phyloP scores from a whole-genome alignment of 2,113 vertebrate species.

The Tichodroma muraria region DNA sequence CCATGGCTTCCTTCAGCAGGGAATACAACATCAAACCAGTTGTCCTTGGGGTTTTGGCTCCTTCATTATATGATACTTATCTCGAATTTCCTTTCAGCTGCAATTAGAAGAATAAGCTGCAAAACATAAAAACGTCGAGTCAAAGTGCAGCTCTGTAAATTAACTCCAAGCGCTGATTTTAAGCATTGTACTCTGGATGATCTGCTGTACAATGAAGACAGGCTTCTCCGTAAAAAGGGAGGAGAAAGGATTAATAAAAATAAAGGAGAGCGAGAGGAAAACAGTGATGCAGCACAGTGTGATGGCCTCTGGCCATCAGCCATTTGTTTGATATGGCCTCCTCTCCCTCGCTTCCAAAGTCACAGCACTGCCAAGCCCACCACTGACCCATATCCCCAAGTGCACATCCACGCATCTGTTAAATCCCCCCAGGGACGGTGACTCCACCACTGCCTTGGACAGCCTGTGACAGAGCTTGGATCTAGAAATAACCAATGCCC shows the following conservation, averaged over 20 bases:
- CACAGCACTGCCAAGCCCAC: not conserved
- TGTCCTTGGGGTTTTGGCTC: constrained; percentile 21
- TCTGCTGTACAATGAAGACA: constrained; percentile 1
- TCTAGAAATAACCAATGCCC: not conserved
- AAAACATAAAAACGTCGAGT: constrained; percentile 42
- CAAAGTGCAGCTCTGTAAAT: constrained; percentile 57
- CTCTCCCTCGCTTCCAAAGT: not conserved
- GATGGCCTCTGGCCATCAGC: not conserved
- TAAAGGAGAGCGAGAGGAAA: not conserved
- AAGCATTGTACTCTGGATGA: not conserved
- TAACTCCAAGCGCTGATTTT: not conserved
- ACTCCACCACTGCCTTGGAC: not conserved
- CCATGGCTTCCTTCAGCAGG: not conserved
- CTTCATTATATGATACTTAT: constrained; percentile 44
- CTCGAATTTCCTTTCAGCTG: constrained; percentile 46
- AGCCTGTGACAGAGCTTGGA: not conserved
- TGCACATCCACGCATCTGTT: not conserved
- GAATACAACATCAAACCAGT: constrained; percentile 16
- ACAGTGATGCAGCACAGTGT: not conserved
- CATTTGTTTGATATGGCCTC: not conserved
- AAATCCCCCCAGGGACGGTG: not conserved
- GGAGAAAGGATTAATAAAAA: not conserved
- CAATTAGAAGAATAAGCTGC: constrained; percentile 65
- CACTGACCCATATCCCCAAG: not conserved
- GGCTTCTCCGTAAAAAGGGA: not conserved